Base-by-base conservation (phyloP, 2,797 vertebrate genomes). In the Helostoma temminkii region DNA sequence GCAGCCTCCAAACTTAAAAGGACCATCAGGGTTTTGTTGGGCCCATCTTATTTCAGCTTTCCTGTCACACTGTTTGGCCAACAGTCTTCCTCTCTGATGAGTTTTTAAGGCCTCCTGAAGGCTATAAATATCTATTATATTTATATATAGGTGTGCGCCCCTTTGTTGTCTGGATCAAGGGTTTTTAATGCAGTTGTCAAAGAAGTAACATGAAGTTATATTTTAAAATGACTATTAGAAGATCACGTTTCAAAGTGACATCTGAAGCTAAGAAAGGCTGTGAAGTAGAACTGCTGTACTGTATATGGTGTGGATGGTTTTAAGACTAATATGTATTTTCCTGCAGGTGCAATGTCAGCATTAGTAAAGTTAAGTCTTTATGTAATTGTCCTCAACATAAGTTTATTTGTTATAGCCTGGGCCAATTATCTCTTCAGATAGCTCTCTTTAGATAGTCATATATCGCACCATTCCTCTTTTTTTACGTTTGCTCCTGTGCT, bases 21-120 rank as follows among this genome's bases (percentile, higher is more conserved):
- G 28, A 59, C 47, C 59, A 69, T 78, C 32, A 71, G 55, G 50
- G 36, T 59, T 61, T 50, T 49, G 58, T 74, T 22, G 24, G 53
- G 32, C n/a, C 15, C 16, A 1, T 34, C 36, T 14, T 30, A 74
- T 50, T 50, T 52, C n/a, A 59, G 24, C 39, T 41, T 39, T 46
- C 39, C 45, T 55, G 24, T 70, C 22, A 50, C 28, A 39, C 42
- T n/a, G 34, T 55, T 49, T 25, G 32, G 34, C 43, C 46, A 43
- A 45, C 28, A 53, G 56, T 56, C 25, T 70, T 30, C 28, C 21
- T 50, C 36, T 43, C 18, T 26, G 18, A 71, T 39, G n/a, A 57
- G 42, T 18, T 16, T 39, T 62, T 49, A 65, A 60, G 46, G 41
- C 47, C 25, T 50, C 22, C 12, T 15, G 24, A 65, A 49, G 22